phyloP scores from a whole-genome alignment of 2,888 invertebrate species.

The Zaprionus bogoriensis region DNA sequence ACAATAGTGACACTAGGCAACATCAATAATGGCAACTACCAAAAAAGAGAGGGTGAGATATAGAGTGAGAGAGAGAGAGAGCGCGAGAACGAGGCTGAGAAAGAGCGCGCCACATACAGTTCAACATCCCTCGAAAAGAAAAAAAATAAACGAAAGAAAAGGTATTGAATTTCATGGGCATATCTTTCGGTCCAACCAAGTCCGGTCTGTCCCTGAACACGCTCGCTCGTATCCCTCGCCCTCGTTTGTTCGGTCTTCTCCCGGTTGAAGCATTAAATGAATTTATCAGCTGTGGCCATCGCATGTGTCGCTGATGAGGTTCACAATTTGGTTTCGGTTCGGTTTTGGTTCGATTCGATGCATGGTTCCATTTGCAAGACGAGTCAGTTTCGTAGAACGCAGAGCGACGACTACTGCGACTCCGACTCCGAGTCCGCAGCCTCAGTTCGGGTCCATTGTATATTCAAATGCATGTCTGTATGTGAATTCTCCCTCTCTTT shows the following conservation, averaged over 20 bases:
- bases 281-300: constrained; percentile 74
- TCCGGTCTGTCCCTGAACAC: not conserved
- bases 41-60: not conserved
- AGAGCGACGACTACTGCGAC: too few species aligned
- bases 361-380: constrained; percentile 38
- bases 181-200: constrained; percentile 32
- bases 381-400: constrained; percentile 48
- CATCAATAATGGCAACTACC: constrained; percentile 53
- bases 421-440: not conserved
- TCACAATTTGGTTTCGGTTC: too few species aligned
- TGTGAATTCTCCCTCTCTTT: not conserved
- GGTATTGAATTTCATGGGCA: constrained; percentile 63
- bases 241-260: constrained; percentile 17
- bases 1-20: constrained; percentile 64
- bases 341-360: not conserved
- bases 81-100: not conserved
- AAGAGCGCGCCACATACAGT: constrained; percentile 21
- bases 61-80: not conserved
- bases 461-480: constrained; percentile 35
- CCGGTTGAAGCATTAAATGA: constrained; percentile 60
- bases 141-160: constrained; percentile 13
- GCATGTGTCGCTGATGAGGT: constrained; percentile 29
- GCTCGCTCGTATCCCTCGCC: not conserved
- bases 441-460: constrained; percentile 37
- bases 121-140: constrained; percentile 42